Base-by-base conservation (phyloP, 2,888 invertebrate genomes). In the Dinocampus coccinellae region DNA sequence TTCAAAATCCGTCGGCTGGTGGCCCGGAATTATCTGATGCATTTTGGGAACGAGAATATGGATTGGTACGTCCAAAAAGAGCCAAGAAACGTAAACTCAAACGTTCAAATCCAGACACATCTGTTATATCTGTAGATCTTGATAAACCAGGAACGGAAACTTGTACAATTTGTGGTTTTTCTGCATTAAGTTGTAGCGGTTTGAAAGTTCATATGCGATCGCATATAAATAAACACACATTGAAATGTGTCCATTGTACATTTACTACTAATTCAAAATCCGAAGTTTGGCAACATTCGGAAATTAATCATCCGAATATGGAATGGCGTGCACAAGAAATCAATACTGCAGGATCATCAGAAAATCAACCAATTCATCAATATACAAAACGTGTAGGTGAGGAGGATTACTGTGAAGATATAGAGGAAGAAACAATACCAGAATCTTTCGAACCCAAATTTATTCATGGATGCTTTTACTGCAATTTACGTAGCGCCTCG, bases 11-110 rank as follows among this genome's bases (percentile, higher is more conserved):
- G 2, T 75, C 75, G 0, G 76, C 76, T 0, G 77, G 76, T 13
- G 77, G 77, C 0, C 77, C 77, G 0, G 82, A 84, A 34, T 71
- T 86, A n/a, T 81, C 76, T 0, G 75, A 81, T 11, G 85, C 85
- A 10, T 86, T 86, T 65, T 87, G 86, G 87, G 78, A 78, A 47
- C 82, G 81, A 9, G 85, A 87, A 65, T 88, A 87, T 61, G 84
- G 84, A 0, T 53, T 86, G 0, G 58, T 77, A 0, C 66, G 73
- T 0, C 77, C 81, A 0, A 74, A 69, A 3, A 78, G 76, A 1
- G 70, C 65, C 1, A 81, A 58, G 29, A 76, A 72, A 53, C 81
- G 77, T 34, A 84, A 83, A 42, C 73, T 77, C 0, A 83, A 80
- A 4, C 53, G 70, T 11, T 75, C 61, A 20, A 72, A 73, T n/a